Conservation (phyloP, 2,113 vertebrate genomes). For the Oreochromis aureus region DNA sequence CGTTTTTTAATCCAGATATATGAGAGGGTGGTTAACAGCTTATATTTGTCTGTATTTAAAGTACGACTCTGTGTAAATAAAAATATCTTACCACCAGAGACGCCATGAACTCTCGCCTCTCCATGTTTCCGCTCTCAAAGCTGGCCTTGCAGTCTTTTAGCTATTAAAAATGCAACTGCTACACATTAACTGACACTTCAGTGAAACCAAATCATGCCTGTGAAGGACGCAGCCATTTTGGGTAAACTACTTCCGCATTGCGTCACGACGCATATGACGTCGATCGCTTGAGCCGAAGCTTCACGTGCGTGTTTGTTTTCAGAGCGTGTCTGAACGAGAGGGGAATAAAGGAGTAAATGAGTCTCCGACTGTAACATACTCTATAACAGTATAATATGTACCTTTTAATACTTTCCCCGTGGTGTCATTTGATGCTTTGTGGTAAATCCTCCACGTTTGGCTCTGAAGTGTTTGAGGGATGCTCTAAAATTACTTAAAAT, state of each 20-base stretch:
- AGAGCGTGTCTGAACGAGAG: background rate
- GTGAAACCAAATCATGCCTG: conserved; percentile 29
- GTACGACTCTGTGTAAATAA: background rate
- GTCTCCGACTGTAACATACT: background rate
- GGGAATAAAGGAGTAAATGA: background rate
- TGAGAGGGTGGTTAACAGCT: background rate
- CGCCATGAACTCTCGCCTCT: conserved; percentile 63
- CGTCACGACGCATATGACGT: conserved; percentile 30
- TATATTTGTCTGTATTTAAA: background rate
- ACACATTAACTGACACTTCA: background rate
- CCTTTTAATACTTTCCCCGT: background rate
- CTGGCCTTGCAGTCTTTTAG: background rate
- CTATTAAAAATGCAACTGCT: background rate
- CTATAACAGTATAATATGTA: background rate
- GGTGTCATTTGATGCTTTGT: background rate
- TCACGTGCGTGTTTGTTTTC: background rate
- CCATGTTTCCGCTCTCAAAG: conserved; percentile 52
- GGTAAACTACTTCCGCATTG: conserved; percentile 12
- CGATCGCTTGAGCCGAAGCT: background rate
- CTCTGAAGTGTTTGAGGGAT: background rate
- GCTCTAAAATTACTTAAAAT: background rate
- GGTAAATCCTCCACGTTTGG: background rate
- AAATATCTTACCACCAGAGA: conserved; percentile 68
- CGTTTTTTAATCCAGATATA: background rate
- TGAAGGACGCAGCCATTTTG: conserved; percentile 74